phyloP scores from a whole-genome alignment of 1,140 invertebrate genomes.

The Hydropsyche tenuis region DNA sequence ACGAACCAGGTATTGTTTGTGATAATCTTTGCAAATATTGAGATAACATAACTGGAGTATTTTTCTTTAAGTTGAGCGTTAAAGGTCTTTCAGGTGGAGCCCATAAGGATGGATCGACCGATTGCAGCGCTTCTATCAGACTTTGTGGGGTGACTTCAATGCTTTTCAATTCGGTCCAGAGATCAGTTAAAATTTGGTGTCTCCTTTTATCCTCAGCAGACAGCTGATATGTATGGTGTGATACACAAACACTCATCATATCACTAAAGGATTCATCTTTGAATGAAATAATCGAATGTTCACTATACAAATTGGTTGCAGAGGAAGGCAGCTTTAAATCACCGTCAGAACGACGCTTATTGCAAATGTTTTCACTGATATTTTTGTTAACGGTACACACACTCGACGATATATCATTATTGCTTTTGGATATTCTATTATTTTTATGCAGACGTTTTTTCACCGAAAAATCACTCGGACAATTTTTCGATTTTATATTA shows the following conservation, averaged over 20 bases:
- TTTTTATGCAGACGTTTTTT: conserved; percentile 5
- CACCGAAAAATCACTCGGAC: background rate
- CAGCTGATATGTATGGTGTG: conserved; percentile 55
- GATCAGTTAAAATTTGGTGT: conserved; percentile 66
- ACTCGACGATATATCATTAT: conserved; percentile 41
- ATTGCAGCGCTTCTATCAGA: conserved; percentile 64
- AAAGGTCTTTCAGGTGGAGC: conserved; percentile 68
- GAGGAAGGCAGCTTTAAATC: conserved; percentile 40
- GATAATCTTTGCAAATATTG: conserved; percentile 48
- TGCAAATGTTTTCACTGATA: conserved; percentile 40
- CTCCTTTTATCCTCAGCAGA: conserved; percentile 66
- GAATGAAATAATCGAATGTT: conserved; percentile 44
- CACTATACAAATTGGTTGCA: conserved; percentile 35
- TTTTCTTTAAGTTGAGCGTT: conserved; percentile 70
- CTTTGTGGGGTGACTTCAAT: conserved; percentile 66
- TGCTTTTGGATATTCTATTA: conserved; percentile 44
- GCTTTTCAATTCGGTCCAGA: conserved; percentile 68
- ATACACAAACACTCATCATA: conserved; percentile 50
- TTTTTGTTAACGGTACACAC: conserved; percentile 9
- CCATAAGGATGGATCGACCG: conserved; percentile 69
- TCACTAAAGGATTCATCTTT: conserved; percentile 44
- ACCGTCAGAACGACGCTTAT: conserved; percentile 54
- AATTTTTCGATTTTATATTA: conserved; percentile 2
- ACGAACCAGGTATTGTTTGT: conserved; percentile 42
- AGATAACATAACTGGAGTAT: conserved; percentile 55